A percentile compares a stretch with the other conserved stretches of the same genome.
phyloP scores from a whole-genome alignment of 2,888 invertebrate species.

The Caenorhabditis sp. region DNA sequence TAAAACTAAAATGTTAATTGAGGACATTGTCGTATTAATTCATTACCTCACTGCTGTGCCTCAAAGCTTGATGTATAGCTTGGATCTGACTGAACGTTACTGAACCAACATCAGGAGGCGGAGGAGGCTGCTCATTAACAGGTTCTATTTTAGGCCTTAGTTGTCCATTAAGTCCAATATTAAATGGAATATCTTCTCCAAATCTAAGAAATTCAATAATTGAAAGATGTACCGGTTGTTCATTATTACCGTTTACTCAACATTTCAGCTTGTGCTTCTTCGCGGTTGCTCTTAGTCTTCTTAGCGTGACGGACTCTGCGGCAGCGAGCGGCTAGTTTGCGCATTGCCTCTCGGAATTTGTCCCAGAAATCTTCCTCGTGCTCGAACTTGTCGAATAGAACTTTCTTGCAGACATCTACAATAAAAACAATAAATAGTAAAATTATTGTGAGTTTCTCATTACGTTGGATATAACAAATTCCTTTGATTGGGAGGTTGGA shows the following conservation, averaged over 20 bases:
- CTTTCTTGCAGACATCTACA: constrained; percentile 82
- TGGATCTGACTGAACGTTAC: constrained; percentile 11
- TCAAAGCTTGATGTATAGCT: background rate
- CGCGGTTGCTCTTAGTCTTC: constrained; percentile 74
- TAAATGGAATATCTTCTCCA: constrained; percentile 52
- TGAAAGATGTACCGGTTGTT: no score
- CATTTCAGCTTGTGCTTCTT: constrained; percentile 61
- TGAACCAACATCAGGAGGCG: background rate
- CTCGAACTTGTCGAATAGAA: constrained; percentile 73
- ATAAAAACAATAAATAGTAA: background rate
- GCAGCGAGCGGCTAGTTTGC: constrained; percentile 80
- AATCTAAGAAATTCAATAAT: constrained; percentile 36
- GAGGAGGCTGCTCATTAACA: background rate
- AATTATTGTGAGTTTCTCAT: constrained; percentile 5
- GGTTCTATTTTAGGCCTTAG: constrained; percentile 34
- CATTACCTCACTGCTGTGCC: background rate
- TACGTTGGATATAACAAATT: constrained; percentile 82
- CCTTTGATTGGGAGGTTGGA: constrained; percentile 81
- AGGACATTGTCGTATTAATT: background rate
- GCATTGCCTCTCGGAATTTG: constrained; percentile 82
- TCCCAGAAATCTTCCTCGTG: constrained; percentile 82
- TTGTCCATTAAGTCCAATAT: constrained; percentile 15
- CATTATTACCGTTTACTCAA: constrained; percentile 43
- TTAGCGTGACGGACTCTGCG: constrained; percentile 82
- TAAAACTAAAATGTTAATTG: background rate